A percentile compares a stretch with the other conserved stretches of the same genome.
Evolutionary conservation across 2,113 vertebrate species (phyloP).

Genomic region (Pardalotus punctatus): DNA sequence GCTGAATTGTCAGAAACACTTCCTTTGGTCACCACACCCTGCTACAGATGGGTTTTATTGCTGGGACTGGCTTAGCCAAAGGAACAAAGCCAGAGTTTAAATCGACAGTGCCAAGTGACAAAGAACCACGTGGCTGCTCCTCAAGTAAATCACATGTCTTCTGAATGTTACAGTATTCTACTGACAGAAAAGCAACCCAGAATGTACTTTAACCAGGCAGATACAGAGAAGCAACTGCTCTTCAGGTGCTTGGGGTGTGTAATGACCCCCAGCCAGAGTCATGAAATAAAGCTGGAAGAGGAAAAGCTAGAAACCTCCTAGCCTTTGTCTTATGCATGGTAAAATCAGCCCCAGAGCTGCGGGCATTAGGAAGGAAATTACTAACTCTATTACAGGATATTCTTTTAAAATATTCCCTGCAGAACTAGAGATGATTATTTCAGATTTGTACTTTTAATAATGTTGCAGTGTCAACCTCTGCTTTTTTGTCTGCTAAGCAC

Average conservation of each 20-base stretch:
- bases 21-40: conserved; percentile 50
- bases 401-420: neutral
- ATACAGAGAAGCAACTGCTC: neutral
- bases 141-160: neutral
- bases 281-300: neutral
- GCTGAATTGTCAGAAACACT: conserved; percentile 46
- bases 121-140: neutral
- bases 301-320: neutral
- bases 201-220: neutral
- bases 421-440: neutral
- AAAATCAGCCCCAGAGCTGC: neutral
- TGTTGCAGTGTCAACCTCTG: neutral
- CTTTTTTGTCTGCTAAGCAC: neutral
- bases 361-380: neutral
- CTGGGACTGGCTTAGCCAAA: neutral
- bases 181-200: neutral
- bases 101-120: neutral
- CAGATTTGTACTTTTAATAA: neutral
- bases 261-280: neutral
- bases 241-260: neutral
- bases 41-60: conserved; percentile 43
- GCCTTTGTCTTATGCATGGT: neutral
- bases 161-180: neutral
- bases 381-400: neutral
- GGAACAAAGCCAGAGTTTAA: neutral